Base-by-base conservation (phyloP, 2,888 invertebrate species). In the Terebella lapidaria region DNA sequence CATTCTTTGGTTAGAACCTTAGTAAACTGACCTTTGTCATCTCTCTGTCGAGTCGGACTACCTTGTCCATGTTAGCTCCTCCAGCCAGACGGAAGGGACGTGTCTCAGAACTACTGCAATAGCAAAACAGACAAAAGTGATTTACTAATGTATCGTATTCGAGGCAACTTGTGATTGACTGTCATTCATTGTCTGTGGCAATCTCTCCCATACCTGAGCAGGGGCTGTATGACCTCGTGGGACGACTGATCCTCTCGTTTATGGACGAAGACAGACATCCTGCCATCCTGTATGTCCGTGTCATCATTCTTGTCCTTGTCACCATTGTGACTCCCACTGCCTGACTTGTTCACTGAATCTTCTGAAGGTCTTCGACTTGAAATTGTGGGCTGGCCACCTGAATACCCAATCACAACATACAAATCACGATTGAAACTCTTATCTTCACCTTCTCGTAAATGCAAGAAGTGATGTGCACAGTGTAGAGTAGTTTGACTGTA, bases 201-300 rank as follows among this genome's bases (percentile, higher is more conserved):
- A 35, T 49, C n/a, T 24, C 24, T 5, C 24, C 49, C 24, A 22
- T 57, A 77, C 76, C 73, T 76, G 20, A 79, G 71, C 24, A 81
- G 66, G 2, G 77, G 77, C 57, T 80, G 77, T 54, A 80, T 75
- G 54, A 80, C 72, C 59, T 80, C 78, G 64, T 78, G 76, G 20
- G 76, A 75, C 30, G 74, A 68, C 68, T 79, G 78, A 59, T 79
- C 79, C 22, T 74, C 74, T 49, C 76, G 57, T 64, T 80, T 81
- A 67, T 80, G 78, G n/a, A 80, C 67, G 65, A 75, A 78, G 10
- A 81, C 77, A 18, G 78, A 74, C 56, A 79, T 67, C 22, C 74
- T 68, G 0, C 79, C 77, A 61, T 75, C 74, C 61, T 75, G 76
- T 25, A 75, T 66, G 59, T 72, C 74, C 27, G 66, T 67, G 49